Conservation (phyloP, 2,888 invertebrate species). For the Brachyptera risi region DNA sequence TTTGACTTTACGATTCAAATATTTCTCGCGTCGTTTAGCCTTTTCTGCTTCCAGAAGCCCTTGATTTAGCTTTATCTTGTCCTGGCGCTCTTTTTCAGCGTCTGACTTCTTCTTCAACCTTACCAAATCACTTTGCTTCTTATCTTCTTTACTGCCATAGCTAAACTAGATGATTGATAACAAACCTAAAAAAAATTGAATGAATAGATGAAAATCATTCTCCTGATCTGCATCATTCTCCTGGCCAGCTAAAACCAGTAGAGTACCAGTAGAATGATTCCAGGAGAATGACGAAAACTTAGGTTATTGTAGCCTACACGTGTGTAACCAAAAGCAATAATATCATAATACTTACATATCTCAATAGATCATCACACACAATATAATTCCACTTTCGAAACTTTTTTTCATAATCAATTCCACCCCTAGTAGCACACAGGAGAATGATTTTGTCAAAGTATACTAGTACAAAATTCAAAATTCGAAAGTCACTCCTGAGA, state of each 20-base stretch:
- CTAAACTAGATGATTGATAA: not conserved
- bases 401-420: not conserved
- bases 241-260: not conserved
- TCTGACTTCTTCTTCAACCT: not conserved
- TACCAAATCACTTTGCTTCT: not conserved
- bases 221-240: not conserved
- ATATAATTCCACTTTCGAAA: not conserved
- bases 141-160: not conserved
- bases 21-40: not conserved
- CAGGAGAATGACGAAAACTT: not conserved
- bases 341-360: not conserved
- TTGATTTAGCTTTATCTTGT: not conserved
- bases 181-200: not conserved
- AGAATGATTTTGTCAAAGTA: not conserved
- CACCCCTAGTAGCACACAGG: not conserved
- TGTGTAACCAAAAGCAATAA: not conserved
- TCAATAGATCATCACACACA: not conserved
- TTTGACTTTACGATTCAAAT: not conserved
- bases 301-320: not conserved
- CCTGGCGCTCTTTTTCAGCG: not conserved
- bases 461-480: too few species aligned
- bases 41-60: not conserved
- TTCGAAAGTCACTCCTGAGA: too few species aligned
- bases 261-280: not conserved
- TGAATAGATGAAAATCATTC: not conserved